These are phyloP conservation scores for Coelopa frigida DNA, from an alignment of 1,140 invertebrate genomes.

Conservation along the genomic window DNA sequence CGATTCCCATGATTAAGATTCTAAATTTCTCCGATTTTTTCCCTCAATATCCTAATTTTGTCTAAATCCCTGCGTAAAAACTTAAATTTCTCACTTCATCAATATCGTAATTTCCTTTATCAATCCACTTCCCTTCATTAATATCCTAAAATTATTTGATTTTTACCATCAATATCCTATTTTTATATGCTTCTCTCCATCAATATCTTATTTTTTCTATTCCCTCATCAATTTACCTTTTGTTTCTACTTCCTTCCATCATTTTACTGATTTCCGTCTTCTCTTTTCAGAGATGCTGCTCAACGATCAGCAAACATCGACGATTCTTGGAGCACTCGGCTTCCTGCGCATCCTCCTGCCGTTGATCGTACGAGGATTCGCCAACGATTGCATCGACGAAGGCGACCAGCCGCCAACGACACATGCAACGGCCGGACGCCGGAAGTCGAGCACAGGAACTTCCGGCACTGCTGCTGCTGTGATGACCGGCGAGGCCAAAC, in stretches of 20 bases:
- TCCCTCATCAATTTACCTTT: slow-evolving; percentile 6
- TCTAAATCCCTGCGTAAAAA: no score
- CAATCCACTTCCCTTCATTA: no score
- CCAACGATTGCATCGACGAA: slow-evolving; percentile 26
- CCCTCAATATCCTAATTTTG: no score
- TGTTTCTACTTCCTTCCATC: slow-evolving; percentile 20
- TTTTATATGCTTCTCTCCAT: not conserved
- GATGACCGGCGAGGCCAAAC: slow-evolving; percentile 23
- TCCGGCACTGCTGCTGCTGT: slow-evolving; percentile 13
- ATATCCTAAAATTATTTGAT: no score
- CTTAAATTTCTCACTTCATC: no score
- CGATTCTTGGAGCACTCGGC: slow-evolving; percentile 59
- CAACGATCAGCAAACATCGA: slow-evolving; percentile 48
- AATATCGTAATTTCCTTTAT: no score
- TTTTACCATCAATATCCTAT: not conserved
- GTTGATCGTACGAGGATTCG: slow-evolving; percentile 44
- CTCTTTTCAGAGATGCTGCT: slow-evolving; percentile 47
- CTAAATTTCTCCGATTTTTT: no score
- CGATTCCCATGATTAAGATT: no score
- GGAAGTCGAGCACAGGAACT: slow-evolving; percentile 4
- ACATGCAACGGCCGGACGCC: slow-evolving; percentile 11
- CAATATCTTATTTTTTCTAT: not conserved
- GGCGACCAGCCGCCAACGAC: slow-evolving; percentile 13
- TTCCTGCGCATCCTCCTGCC: slow-evolving; percentile 58
- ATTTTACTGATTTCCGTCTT: slow-evolving; percentile 29